Evolutionary conservation across 2,113 vertebrate species (phyloP), one percentile per base, ranked within the genome.

Genomic region (Petrocephalus zakoni): DNA sequence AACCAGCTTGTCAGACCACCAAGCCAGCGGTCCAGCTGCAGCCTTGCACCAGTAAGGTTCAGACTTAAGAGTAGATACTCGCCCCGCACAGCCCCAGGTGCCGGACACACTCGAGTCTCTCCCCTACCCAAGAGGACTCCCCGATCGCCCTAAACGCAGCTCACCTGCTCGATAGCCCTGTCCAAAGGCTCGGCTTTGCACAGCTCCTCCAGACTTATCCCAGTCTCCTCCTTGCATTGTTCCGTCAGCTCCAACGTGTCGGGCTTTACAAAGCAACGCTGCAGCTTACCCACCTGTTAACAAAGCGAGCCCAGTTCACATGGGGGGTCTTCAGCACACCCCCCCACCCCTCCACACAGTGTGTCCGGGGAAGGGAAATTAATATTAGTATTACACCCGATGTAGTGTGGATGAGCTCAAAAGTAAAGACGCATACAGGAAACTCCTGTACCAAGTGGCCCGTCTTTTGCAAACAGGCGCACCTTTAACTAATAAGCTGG

Each of bases 151-250:
- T 6, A 88, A 64, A 11, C 0, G 64, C 61, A 68, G 83, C 95
- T 98, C 95, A 99, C 98, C 97, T 99, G 97, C 34, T 97, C 97
- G 89, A 99, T 94, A 88, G 96, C 96, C 87, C 96, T 95, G 91
- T 99, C 98, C 94, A 99, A 94, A 0, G 97, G 96, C 87, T 98
- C 97, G 2, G 97, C 98, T 90, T 96, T 95, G 90, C 93, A 82
- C 89, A 99, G 0, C 78, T 97, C 97, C 42, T 98, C 97, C 42
- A 96, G 81, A 10, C 93, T 96, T 93, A 99, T 93, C 4, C 96
- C 97, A 0, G 96, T 98, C 87, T 96, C 96, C 91, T 98, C 97
- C 0, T 96, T 95, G 89, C 97, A 97, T 91, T 97, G 95, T 1
- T 98, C 96, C 42, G 97, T 97, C 93, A 99, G 92, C 11, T 98